Conservation (phyloP, 2,888 invertebrate genomes). For the Heliconius erato region DNA sequence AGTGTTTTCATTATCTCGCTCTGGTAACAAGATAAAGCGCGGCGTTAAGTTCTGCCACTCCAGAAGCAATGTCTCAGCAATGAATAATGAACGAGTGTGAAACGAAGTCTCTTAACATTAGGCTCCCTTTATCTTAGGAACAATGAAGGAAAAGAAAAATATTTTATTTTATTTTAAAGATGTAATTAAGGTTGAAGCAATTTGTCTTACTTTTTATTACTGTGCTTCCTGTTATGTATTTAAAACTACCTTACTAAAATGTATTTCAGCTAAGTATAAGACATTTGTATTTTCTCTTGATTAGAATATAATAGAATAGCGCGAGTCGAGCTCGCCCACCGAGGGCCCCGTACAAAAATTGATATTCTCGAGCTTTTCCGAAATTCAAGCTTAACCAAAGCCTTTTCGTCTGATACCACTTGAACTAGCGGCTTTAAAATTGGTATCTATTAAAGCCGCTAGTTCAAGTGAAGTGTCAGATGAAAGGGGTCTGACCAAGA, state of each 20-base stretch:
- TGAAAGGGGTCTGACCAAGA: too few relatives aligned
- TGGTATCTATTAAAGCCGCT: too few relatives aligned
- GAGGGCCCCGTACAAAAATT: too few relatives aligned
- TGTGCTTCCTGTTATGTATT: not conserved
- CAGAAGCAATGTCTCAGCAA: not conserved
- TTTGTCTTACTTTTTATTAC: not conserved
- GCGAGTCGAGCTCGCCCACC: too few relatives aligned
- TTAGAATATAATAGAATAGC: too few relatives aligned
- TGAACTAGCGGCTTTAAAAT: too few relatives aligned
- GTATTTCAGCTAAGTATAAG: not conserved
- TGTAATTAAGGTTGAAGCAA: not conserved
- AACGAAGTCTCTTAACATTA: not conserved
- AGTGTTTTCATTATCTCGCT: too few relatives aligned
- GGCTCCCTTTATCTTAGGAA: not conserved
- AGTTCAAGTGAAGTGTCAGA: too few relatives aligned
- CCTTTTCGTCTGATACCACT: too few relatives aligned
- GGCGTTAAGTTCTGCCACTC: not conserved
- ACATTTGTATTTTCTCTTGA: not conserved
- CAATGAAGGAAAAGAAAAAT: not conserved
- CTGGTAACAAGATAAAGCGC: not conserved
- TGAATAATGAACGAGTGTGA: too few relatives aligned
- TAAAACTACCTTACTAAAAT: not conserved
- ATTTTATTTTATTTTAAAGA: not conserved
- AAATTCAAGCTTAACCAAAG: too few relatives aligned
- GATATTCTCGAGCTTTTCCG: too few relatives aligned